These are phyloP conservation scores for Halcyon malimbica DNA, from an alignment of 2,113 vertebrate genomes.

Conservation along the genomic window DNA sequence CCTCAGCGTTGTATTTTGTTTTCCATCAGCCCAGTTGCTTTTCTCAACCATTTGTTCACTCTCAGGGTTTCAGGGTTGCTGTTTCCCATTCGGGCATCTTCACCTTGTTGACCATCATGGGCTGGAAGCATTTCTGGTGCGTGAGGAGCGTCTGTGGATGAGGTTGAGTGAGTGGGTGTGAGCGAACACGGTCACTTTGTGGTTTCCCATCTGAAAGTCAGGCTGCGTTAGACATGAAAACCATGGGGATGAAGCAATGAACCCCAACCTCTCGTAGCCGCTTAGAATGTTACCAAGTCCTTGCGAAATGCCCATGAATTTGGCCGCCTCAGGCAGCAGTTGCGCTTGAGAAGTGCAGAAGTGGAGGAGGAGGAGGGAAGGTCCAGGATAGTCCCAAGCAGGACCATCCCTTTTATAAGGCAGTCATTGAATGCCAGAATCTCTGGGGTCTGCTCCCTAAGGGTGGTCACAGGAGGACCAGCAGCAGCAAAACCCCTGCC, in stretches of 20 bases:
- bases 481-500: rapidly evolving
- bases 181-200: not conserved
- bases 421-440: not conserved
- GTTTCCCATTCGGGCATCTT: not conserved
- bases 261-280: not conserved
- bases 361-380: not conserved
- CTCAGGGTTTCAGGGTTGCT: not conserved
- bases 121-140: not conserved
- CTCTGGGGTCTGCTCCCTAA: not conserved
- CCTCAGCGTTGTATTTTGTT: not conserved
- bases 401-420: not conserved
- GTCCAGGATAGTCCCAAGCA: not conserved
- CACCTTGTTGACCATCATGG: rapidly evolving
- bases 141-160: rapidly evolving
- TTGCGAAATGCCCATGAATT: not conserved
- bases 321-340: not conserved
- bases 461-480: not conserved
- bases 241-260: not conserved
- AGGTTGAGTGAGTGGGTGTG: not conserved
- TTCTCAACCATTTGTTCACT: not conserved
- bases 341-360: not conserved
- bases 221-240: not conserved
- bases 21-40: not conserved
- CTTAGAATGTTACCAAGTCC: not conserved
- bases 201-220: not conserved